Base-by-base conservation (phyloP, 2,113 vertebrate species). In the Mellivora capensis region DNA sequence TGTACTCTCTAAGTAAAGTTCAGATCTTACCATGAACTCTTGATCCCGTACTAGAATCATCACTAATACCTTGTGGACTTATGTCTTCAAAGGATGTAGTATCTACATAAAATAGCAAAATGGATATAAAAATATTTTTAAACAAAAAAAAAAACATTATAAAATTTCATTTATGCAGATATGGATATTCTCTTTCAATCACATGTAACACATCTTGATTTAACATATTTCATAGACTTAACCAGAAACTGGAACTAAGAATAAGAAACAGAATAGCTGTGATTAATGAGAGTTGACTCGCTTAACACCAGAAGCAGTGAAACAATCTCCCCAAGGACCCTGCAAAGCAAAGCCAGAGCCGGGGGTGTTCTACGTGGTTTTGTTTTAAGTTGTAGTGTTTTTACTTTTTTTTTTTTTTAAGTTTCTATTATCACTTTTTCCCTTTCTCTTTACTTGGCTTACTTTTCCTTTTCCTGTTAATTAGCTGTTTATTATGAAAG, bases 41-140 rank as follows among this genome's bases (percentile, higher is more conserved):
- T 31, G 99, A 98, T 98, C 98, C 99, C 94, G 98, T 98, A 98
- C 99, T 99, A 94, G 99, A 99, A 96, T 99, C 99, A 93, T 99
- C 99, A 96, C 98, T 98, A 99, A 99, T 98, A 98, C 98, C 97
- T 98, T 99, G 90, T 89, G 99, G 98, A 85, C 99, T 99, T 97
- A 99, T 98, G 93, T 99, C 99, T 98, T 99, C 99, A 96, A 99
- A 99, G 93, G 99, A 99, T 81, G 98, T 98, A 37, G 99, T 98
- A 98, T 99, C 99, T 99, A 98, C n/a, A 97, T 88, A 95, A 98
- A 98, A 98, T 88, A 98, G 93, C 91, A 98, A 98, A 98, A 90
- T 90, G 84, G 80, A 98, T 96, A 95, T 98, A 96, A 98, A 98
- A 59, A 97, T 89, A 97, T 96, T 44, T 97, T 93, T 96, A 91